phyloP scores from a whole-genome alignment of 2,113 vertebrate genomes.

The Epinephelus cyanopodus region DNA sequence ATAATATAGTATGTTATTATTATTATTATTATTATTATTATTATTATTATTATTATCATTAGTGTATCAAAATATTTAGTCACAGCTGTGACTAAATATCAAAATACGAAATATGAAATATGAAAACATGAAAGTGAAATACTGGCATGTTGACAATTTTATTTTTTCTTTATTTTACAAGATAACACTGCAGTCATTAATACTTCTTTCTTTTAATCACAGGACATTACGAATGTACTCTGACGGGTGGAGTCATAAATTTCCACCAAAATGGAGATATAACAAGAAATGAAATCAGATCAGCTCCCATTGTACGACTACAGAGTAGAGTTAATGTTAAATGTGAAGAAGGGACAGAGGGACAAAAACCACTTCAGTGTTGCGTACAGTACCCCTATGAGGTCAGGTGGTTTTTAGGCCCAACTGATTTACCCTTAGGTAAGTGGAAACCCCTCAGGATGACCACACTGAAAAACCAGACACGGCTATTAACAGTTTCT shows the following conservation, averaged over 20 bases:
- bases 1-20: too few species aligned
- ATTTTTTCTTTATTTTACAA: background rate
- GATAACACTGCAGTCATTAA: background rate
- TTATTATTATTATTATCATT: too few species aligned
- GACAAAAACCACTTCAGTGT: background rate
- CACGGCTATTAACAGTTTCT: background rate
- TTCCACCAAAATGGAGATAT: constrained; percentile 52
- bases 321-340: background rate
- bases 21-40: too few species aligned
- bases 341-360: background rate
- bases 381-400: constrained; percentile 61
- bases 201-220: constrained; percentile 4
- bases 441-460: background rate
- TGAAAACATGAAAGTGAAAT: background rate
- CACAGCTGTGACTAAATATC: too few species aligned
- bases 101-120: too few species aligned
- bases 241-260: background rate
- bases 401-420: constrained; percentile 34
- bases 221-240: constrained; percentile 73
- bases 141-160: background rate
- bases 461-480: background rate
- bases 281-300: background rate
- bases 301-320: constrained; percentile 59
- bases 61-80: background rate
- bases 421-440: fast-evolving